Percentiles rank a stretch among this genome's conserved stretches.
Conservation (phyloP, 1,140 invertebrate species). For the Monochamus saltuarius region DNA sequence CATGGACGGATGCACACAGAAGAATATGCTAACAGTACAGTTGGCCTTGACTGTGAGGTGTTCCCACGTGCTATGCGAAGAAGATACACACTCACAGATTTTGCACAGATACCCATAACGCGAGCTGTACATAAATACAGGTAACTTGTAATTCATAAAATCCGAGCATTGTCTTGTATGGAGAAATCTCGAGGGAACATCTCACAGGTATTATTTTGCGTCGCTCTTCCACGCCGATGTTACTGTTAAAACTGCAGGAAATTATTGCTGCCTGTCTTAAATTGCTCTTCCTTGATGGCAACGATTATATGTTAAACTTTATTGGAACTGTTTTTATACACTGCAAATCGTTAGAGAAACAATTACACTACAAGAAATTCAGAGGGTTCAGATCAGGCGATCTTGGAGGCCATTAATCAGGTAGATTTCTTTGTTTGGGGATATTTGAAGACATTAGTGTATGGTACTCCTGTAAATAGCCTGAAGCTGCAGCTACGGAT, state of each 20-base stretch:
- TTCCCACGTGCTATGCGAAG: constrained; percentile 1
- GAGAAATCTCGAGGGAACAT: constrained; percentile 20
- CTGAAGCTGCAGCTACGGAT: too few relatives aligned
- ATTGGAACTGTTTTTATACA: too few relatives aligned
- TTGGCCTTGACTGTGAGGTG: constrained; percentile 2
- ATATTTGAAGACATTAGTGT: too few relatives aligned
- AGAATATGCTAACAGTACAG: background rate
- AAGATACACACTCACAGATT: background rate
- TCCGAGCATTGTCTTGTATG: constrained; percentile 15
- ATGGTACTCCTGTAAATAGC: too few relatives aligned
- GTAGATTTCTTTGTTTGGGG: too few relatives aligned
- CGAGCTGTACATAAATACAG: background rate
- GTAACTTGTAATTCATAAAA: background rate
- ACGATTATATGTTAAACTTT: too few relatives aligned
- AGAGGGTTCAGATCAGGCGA: too few relatives aligned
- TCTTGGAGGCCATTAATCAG: too few relatives aligned
- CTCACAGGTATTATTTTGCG: background rate
- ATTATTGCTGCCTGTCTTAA: background rate
- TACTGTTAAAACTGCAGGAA: background rate
- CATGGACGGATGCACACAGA: background rate
- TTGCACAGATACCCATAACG: background rate
- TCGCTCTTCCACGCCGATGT: too few relatives aligned
- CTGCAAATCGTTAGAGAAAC: too few relatives aligned
- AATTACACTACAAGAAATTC: too few relatives aligned
- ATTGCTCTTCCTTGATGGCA: too few relatives aligned